Evolutionary conservation across 2,797 vertebrate genomes (phyloP), one percentile per base, ranked within the genome.

Genomic region (Eulemur rubriventer): DNA sequence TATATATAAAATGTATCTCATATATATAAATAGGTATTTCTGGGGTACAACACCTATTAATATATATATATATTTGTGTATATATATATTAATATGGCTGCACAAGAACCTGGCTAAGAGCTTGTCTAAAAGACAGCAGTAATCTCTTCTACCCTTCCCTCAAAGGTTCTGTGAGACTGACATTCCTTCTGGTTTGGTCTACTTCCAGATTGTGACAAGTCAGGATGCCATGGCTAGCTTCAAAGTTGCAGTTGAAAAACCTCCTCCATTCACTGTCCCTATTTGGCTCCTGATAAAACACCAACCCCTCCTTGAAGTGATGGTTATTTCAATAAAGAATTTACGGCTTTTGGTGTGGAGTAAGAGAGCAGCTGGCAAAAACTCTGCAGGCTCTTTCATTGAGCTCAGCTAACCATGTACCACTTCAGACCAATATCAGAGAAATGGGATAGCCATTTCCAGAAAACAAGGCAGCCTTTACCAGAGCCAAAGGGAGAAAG

Each of bases 111-210:
- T 97, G 61, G 73, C 38, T 83, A 97, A 88, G 90, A 52, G 92
- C 8, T 89, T 30, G 7, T 88, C 81, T 95, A 17, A 87, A 78
- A 52, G n/a, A 59, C 48, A 80, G 55, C 6, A 2, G 7, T 59
- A 1, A 83, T 96, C 72, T 96, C 55, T 30, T 22, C n/a, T 9
- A 2, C 2, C 4, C 57, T 28, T 9, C 46, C 13, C 52, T 4
- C 2, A 1, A 26, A 89, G 22, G 57, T 7, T 89, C 82, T 33
- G 61, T 83, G 41, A 91, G 28, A 81, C 50, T 94, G 76, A 86
- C 87, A 96, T 97, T 96, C 97, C 91, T 82, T 97, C 93, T 94
- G 72, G 50, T 78, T 97, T 97, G 88, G 93, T 33, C 24, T 65
- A 57, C 20, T 96, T 98, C 95, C 91, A 98, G 81, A 20, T 48